Conservation (phyloP, 2,888 invertebrate species). For the Tetranychus truncatus region DNA sequence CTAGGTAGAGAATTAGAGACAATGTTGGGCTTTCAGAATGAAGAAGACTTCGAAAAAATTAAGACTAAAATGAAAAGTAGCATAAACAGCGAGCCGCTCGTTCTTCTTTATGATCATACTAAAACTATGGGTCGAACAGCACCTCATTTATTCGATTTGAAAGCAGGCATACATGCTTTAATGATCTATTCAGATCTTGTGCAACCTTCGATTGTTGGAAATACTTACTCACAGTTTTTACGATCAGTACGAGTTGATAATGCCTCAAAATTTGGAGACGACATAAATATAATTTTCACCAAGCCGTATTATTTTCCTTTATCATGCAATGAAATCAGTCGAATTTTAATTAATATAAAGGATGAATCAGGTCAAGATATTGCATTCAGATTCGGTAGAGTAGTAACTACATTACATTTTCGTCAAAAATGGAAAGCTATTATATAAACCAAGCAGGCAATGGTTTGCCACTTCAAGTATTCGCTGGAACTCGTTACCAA, state of each 20-base stretch:
- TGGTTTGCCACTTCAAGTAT: not conserved
- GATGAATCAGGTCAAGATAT: too few species aligned
- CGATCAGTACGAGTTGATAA: constrained; percentile 2
- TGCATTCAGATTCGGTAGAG: too few species aligned
- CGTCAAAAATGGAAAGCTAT: not conserved
- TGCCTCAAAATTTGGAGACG: not conserved
- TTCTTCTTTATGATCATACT: too few species aligned
- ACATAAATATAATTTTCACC: not conserved
- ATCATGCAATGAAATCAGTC: not conserved
- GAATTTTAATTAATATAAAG: too few species aligned
- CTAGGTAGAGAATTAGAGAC: too few species aligned
- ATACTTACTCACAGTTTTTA: not conserved
- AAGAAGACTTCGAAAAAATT: too few species aligned
- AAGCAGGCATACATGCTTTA: not conserved
- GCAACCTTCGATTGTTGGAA: constrained; percentile 9
- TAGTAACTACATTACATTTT: too few species aligned
- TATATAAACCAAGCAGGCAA: constrained; percentile 13
- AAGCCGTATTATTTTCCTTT: constrained; percentile 10
- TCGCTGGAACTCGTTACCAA: constrained; percentile 13
- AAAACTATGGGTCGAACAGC: too few species aligned
- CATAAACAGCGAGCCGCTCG: too few species aligned
- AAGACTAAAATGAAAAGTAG: too few species aligned
- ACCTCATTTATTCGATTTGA: too few species aligned
- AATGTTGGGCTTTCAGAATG: too few species aligned
- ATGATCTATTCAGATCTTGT: constrained; percentile 12